A percentile compares a stretch with the other conserved stretches of the same genome.
Evolutionary conservation across 2,797 vertebrate genomes (phyloP).

Genomic region (Microhierax caerulescens): DNA sequence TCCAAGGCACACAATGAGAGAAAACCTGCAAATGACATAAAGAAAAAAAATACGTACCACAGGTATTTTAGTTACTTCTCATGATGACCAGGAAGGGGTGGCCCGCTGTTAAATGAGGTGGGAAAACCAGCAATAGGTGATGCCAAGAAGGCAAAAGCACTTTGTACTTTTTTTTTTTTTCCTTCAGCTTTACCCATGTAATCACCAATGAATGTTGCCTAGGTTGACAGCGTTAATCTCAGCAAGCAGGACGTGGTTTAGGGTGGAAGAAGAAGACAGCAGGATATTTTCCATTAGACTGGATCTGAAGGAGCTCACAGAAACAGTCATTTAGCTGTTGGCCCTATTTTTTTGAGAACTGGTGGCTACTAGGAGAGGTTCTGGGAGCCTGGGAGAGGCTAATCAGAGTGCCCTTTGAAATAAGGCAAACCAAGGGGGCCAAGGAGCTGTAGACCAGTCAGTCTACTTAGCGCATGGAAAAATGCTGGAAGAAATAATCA

Average conservation of each 20-base stretch:
- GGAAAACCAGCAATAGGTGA: neutral
- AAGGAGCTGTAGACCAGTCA: neutral
- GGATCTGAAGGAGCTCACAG: neutral
- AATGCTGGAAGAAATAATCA: conserved; percentile 47
- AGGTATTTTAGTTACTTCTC: neutral
- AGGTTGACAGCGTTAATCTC: neutral
- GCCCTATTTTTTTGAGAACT: neutral
- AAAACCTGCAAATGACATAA: neutral
- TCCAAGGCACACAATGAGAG: neutral
- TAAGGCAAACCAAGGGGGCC: neutral
- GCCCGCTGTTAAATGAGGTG: neutral
- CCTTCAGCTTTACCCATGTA: neutral
- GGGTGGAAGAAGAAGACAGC: neutral
- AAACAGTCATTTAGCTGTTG: neutral
- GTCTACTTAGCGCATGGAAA: neutral
- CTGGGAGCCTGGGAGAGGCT: neutral
- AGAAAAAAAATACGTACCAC: neutral
- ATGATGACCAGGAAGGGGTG: neutral
- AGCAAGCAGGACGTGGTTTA: neutral
- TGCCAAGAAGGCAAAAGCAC: neutral
- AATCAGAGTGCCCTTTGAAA: neutral
- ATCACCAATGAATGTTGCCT: neutral
- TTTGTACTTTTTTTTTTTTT: neutral
- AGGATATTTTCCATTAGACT: neutral
- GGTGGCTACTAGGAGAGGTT: neutral